A percentile compares a stretch with the other conserved stretches of the same genome.
phyloP scores from a whole-genome alignment of 2,888 invertebrate species.

The Hydraecia micacea region DNA sequence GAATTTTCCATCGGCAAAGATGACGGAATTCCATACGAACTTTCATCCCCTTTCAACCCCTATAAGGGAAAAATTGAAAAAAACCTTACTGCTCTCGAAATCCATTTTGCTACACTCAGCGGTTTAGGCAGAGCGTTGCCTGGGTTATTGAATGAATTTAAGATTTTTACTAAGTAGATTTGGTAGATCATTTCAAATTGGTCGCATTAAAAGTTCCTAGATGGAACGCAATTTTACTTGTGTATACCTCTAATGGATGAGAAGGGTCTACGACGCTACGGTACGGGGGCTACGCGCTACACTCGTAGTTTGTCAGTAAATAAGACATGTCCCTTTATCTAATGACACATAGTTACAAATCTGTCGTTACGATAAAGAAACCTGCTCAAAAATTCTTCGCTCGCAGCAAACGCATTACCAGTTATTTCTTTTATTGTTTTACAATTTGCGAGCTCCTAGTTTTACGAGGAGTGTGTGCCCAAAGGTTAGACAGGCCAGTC shows the following conservation, averaged over 20 bases:
- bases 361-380: neutral
- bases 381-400: neutral
- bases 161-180: neutral
- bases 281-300: neutral
- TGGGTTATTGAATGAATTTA: neutral
- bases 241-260: neutral
- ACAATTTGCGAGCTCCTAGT: conserved; percentile 29
- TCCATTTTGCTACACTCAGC: neutral
- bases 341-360: too few species aligned
- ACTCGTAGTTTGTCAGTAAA: neutral
- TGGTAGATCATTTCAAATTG: neutral
- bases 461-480: conserved; percentile 20
- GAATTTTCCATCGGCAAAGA: neutral
- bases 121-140: too few species aligned
- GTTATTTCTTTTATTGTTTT: conserved; percentile 18
- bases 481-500: conserved; percentile 38
- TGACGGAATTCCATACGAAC: neutral
- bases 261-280: conserved; percentile 1
- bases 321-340: neutral
- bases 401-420: neutral
- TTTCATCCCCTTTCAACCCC: neutral
- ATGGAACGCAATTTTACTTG: neutral
- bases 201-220: too few species aligned
- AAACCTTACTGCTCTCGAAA: neutral
- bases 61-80: neutral